These are phyloP conservation scores for Merluccius polli DNA, from an alignment of 2,797 vertebrate species.

Conservation along the genomic window DNA sequence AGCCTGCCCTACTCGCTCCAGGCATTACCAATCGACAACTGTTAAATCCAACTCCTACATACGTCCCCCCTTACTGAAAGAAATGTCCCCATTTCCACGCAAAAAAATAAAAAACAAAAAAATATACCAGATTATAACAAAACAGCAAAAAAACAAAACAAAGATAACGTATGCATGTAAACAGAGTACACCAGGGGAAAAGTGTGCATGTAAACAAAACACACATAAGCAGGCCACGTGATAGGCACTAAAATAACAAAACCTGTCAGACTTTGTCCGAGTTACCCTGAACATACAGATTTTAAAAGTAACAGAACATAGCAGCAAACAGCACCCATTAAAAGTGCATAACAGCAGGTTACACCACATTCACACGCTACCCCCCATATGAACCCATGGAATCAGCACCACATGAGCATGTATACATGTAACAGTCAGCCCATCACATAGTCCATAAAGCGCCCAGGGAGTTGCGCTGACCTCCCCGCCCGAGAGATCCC, in stretches of 20 bases:
- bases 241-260: background rate
- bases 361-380: background rate
- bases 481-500: background rate
- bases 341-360: background rate
- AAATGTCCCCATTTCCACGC: background rate
- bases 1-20: too few species aligned
- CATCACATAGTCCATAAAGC: conserved; percentile 1
- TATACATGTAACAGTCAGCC: background rate
- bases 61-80: background rate
- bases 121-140: background rate
- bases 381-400: background rate
- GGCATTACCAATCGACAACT: background rate
- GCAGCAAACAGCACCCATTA: background rate
- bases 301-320: background rate
- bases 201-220: background rate
- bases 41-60: background rate
- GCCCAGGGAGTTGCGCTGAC: background rate
- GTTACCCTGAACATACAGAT: background rate
- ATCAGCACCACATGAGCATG: conserved; percentile 4
- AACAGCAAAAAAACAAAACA: background rate
- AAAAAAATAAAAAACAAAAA: too few species aligned
- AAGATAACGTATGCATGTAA: background rate
- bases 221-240: background rate
- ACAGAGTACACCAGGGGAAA: background rate
- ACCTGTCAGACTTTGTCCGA: background rate